These are phyloP conservation scores for Oophaga sylvatica DNA, from an alignment of 2,797 vertebrate genomes.

Conservation along the genomic window DNA sequence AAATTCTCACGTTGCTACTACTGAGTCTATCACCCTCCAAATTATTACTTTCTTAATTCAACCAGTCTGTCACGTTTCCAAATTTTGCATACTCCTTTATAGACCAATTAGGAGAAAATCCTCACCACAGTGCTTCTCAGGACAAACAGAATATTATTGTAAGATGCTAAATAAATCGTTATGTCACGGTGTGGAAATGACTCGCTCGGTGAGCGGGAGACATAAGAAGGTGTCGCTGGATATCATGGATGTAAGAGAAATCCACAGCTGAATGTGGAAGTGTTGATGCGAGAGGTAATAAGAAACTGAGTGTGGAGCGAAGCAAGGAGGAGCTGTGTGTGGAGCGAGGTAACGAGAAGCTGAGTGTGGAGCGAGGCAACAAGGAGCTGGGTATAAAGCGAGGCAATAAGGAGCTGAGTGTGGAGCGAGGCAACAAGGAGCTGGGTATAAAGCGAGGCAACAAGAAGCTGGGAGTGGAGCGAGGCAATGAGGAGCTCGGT, in stretches of 20 bases:
- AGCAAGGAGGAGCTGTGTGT: not conserved
- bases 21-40: constrained; percentile 45
- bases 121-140: constrained; percentile 9
- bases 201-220: not conserved
- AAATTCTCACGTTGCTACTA: constrained; percentile 34
- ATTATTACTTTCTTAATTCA: constrained; percentile 37
- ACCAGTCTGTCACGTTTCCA: constrained; percentile 49
- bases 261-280: not conserved
- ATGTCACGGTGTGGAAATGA: constrained; percentile 5
- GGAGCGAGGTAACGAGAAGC: too few species aligned
- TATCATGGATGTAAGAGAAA: not conserved
- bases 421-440: too few species aligned
- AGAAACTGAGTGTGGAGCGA: not conserved
- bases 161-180: constrained; percentile 17
- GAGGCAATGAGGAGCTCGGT: too few species aligned
- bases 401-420: too few species aligned
- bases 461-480: too few species aligned
- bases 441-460: too few species aligned
- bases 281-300: not conserved
- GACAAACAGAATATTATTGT: constrained; percentile 39
- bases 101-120: constrained; percentile 47
- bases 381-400: too few species aligned
- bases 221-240: not conserved
- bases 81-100: constrained; percentile 38
- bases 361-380: too few species aligned